phyloP scores from a whole-genome alignment of 1,140 invertebrate species.

The Pogonomyrmex barbatus region DNA sequence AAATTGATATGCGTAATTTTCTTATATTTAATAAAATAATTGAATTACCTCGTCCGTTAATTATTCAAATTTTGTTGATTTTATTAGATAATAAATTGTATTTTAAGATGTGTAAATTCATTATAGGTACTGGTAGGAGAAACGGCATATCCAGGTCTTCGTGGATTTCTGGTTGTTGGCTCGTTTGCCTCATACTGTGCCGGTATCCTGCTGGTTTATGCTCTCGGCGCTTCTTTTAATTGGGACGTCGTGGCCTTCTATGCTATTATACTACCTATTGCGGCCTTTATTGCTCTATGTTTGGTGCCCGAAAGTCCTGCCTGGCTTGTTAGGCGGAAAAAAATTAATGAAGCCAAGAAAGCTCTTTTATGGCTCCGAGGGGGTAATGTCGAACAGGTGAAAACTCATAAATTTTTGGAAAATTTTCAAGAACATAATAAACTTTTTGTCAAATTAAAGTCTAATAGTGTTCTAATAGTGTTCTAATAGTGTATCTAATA shows the following conservation, averaged over 20 bases:
- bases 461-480: background rate
- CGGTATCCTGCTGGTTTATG: conserved; percentile 91
- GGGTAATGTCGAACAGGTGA: conserved; percentile 84
- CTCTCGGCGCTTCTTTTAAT: conserved; percentile 87
- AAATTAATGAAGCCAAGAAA: conserved; percentile 88
- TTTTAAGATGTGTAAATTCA: background rate
- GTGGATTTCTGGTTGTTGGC: conserved; percentile 89
- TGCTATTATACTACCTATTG: conserved; percentile 87
- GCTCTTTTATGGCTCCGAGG: conserved; percentile 90
- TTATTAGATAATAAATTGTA: background rate
- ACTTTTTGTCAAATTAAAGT: background rate
- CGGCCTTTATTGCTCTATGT: conserved; percentile 87
- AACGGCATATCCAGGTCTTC: conserved; percentile 89
- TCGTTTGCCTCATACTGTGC: conserved; percentile 90
- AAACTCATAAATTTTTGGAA: conserved; percentile 4
- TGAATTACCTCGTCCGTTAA: background rate
- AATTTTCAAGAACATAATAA: background rate
- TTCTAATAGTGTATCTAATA: background rate
- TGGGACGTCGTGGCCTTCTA: conserved; percentile 89
- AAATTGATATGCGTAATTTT: background rate
- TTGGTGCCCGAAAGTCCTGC: conserved; percentile 91
- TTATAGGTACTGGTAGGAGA: conserved; percentile 90
- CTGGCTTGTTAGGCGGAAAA: conserved; percentile 89
- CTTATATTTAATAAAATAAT: background rate
- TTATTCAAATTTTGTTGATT: background rate